These are phyloP conservation scores for Macrochelys suwanniensis DNA, from an alignment of 2,797 vertebrate genomes.

Conservation along the genomic window DNA sequence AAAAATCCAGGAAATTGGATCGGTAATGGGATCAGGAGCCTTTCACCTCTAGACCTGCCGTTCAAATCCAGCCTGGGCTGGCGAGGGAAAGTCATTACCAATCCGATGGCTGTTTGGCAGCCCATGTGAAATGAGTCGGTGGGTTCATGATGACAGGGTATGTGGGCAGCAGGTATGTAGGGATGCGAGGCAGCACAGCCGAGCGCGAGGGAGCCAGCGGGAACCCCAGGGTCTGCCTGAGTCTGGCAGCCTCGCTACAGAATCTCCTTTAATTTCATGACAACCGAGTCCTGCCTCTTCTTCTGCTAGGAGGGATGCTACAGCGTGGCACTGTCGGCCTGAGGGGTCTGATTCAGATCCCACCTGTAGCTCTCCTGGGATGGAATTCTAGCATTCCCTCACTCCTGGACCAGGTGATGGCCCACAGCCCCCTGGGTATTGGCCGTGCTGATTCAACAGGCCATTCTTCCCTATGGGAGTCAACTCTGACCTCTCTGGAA, in stretches of 20 bases:
- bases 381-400: neutral
- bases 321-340: neutral
- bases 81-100: constrained; percentile 72
- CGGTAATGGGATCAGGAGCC: constrained; percentile 83
- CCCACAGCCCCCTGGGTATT: neutral
- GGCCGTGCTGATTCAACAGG: neutral
- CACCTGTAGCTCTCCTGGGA: neutral
- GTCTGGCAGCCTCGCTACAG: neutral
- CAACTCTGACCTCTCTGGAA: neutral
- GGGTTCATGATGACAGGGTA: neutral
- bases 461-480: too few relatives aligned
- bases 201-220: neutral
- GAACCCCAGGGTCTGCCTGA: neutral
- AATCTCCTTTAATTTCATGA: too few relatives aligned
- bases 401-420: neutral
- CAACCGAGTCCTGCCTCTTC: neutral
- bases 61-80: constrained; percentile 57
- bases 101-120: neutral
- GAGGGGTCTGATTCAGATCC: neutral
- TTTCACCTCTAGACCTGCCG: constrained; percentile 83
- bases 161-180: neutral
- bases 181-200: neutral
- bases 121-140: neutral
- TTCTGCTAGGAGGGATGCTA: neutral
- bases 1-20: constrained; percentile 85